Base-by-base conservation (phyloP, 1,140 invertebrate species). In the Ditylenchus dipsaci region DNA sequence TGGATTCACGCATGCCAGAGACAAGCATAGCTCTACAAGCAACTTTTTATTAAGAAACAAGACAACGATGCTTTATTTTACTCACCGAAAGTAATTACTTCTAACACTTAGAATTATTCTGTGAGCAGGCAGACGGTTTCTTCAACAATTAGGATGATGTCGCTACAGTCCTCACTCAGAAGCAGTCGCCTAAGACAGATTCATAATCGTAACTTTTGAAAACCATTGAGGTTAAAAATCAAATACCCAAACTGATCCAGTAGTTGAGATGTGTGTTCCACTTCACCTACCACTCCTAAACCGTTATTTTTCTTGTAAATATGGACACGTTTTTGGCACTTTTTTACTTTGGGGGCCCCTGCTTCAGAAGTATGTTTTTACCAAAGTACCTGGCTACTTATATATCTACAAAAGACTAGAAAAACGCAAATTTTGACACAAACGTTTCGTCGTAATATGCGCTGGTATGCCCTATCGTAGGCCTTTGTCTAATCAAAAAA, bases 1-100 rank as follows among this genome's bases (percentile, higher is more conserved):
- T 88, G 0, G 91, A 89, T 85, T 98, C 95, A 73, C 88, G 88
- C 85, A 97, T 87, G 17, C 95, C 94, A 53, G 93, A 93, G 86
- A 88, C 93, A 21, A 95, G 87, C 26, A 97, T 84, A 61, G 91
- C 89, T 78, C 88, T 89, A 29, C 56, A 47, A 61, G 67, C 27
- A 1, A 38, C n/a, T 53, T 53, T 26, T 53, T 15, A 53, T 17
- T 53, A 7, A 8, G 49, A 5, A 45, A 45, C 11, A 45, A n/a
- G n/a, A n/a, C n/a, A n/a, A n/a, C n/a, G n/a, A 38, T 38, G 11
- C 11, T 38, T 38, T 5, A 38, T 5, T 38, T 38, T 11, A 38
- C 13, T 69, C 83, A 88, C 87, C 92, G 87, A 84, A 97, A 97
- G 85, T 96, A 97, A 78, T 95, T 90, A 81, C 92, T 95, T 74